Evolutionary conservation across 1,140 invertebrate species (phyloP).

Genomic region (Calliphora vicina): DNA sequence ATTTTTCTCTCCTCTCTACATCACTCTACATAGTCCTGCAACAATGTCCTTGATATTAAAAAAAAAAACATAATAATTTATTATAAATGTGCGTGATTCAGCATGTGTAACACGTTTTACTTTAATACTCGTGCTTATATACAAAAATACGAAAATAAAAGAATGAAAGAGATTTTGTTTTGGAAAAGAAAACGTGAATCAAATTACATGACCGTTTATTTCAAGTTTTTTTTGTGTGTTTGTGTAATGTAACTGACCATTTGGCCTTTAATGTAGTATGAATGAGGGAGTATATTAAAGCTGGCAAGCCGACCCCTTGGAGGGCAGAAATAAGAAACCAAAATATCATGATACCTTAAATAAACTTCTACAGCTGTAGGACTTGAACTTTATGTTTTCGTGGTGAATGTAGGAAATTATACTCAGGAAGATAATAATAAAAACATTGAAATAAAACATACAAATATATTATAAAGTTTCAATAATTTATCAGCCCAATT

Average conservation of each 20-base stretch:
- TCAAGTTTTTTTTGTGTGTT: neutral
- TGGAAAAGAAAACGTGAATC: neutral
- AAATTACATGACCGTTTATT: neutral
- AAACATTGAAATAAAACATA: no score
- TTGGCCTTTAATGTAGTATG: neutral
- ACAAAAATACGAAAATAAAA: neutral
- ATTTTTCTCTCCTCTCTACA: neutral
- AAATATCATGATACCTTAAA: neutral
- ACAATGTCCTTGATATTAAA: slow-evolving; percentile 9
- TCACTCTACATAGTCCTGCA: neutral
- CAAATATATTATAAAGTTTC: no score
- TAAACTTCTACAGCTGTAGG: neutral
- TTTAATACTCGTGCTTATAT: neutral
- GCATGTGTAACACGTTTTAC: neutral
- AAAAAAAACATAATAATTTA: neutral
- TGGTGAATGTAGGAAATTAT: no score
- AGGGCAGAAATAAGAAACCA: neutral
- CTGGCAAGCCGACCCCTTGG: neutral
- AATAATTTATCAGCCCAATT: no score
- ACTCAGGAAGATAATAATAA: no score
- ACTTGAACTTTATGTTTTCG: neutral
- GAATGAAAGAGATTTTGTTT: neutral
- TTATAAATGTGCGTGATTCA: neutral
- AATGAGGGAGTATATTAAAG: neutral
- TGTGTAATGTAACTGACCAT: neutral